Base-by-base conservation (phyloP, 2,113 vertebrate species). In the Gambusia affinis region DNA sequence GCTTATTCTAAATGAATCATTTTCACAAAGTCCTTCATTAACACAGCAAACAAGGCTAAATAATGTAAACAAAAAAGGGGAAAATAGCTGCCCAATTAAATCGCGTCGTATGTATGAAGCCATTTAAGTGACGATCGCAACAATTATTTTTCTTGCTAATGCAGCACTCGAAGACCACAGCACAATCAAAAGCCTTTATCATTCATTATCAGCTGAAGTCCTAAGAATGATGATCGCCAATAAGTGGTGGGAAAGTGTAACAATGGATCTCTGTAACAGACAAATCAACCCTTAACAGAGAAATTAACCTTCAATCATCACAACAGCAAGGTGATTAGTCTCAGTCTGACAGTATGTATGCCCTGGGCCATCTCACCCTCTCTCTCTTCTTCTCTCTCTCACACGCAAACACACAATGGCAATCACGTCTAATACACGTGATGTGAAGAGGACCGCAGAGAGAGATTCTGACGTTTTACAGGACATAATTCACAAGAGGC, bases 161-260 rank as follows among this genome's bases (percentile, higher is more conserved):
- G 57, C 71, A 61, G 70, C 73, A 81, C 65, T 72, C 66, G 54
- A 54, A 64, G 79, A 64, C 70, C 64, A 70, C 60, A 71, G 77
- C 76, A 79, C 64, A 86, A 85, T 83, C 76, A 70, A 72, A 86
- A 74, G 37, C 84, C 81, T 72, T 81, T 57, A 57, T 81, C 64
- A 86, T 82, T 85, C 77, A 81, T 80, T 81, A 89, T 76, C 70
- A 81, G 79, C 72, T 78, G 80, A 90, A 79, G 73, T 68, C 71
- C 70, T 85, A 92, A 92, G 85, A 89, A 90, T 74, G 79, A 88
- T 89, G 90, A 93, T 93, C 84, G 87, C 81, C 67, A 85, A 70
- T 87, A 84, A 91, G 88, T 74, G 72, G 75, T 67, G 82, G 76
- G 80, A 86, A 87, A 87, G 75, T 86, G 78, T 81, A 90, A 91